These are phyloP conservation scores for Trissonchulus sp. DNA, from an alignment of 2,888 invertebrate species.

Conservation along the genomic window DNA sequence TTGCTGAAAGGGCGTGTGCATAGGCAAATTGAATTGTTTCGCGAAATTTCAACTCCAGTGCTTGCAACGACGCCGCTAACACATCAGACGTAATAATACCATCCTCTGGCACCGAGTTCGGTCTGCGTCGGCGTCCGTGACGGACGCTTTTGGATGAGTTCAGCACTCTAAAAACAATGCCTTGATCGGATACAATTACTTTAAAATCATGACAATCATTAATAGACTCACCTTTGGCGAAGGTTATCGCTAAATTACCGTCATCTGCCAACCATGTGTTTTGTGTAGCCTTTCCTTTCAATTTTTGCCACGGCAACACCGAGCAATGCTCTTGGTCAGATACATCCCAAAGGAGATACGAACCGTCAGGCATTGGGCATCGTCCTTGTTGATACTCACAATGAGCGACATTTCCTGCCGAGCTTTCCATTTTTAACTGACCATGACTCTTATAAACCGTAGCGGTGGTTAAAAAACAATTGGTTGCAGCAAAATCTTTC, in stretches of 20 bases:
- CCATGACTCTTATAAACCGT: constrained; percentile 8
- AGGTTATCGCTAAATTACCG: background rate
- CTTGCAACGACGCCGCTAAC: constrained; percentile 20
- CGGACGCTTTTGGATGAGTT: background rate
- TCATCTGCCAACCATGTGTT: background rate
- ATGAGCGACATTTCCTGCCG: constrained; percentile 5
- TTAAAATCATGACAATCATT: background rate
- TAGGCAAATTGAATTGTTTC: background rate
- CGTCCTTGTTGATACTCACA: constrained; percentile 5
- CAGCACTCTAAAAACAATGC: background rate
- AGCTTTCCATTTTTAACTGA: background rate
- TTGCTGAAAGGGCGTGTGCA: constrained; percentile 1
- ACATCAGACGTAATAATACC: constrained; percentile 16
- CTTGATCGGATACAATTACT: background rate
- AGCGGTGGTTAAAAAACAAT: background rate
- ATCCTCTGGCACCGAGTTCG: too few relatives aligned
- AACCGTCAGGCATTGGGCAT: background rate
- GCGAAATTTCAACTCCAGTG: background rate
- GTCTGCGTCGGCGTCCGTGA: too few relatives aligned
- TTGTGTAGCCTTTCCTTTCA: background rate
- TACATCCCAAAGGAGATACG: background rate
- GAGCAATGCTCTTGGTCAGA: background rate
- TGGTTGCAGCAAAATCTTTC: background rate
- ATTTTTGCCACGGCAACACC: background rate
- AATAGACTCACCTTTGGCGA: background rate